Base-by-base conservation (phyloP, 2,797 vertebrate genomes). In the Harpagifer antarcticus region DNA sequence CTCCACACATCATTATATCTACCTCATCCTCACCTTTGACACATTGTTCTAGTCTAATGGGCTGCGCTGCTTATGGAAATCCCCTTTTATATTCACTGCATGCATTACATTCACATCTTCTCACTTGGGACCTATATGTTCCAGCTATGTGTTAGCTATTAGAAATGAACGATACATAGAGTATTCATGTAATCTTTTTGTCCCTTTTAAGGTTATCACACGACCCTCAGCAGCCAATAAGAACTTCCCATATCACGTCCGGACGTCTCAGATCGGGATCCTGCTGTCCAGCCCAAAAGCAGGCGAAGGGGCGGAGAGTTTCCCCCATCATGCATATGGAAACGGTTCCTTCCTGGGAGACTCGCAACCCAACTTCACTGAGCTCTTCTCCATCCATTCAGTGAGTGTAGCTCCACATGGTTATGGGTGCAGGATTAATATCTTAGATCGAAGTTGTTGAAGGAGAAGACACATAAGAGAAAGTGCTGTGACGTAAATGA, bases 181-280 rank as follows among this genome's bases (percentile, higher is more conserved):
- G 42, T 4, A 50, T 23, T 16, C 53, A 13, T 2, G 37, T 11
- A 31, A 37, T 64, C 3, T 12, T 64, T 48, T 69, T 33, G 12
- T 43, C 27, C 62, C 16, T 47, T 55, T 27, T 27, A 7, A 98
- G 97, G 90, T 96, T 53, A 98, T 98, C 91, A 98, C 97, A 0
- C 94, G 97, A 17, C 97, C 97, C 1, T 98, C 97, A 0, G 97
- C 97, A 13, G 97, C 97, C 93, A 98, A 98, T 91, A 97, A 97
- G 93, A 98, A 98, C 89, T 98, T 98, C 88, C 97, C 97, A 0
- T 98, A 97, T 89, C 97, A 98, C 0, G 97, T 98, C 47, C 95
- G 97, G 74, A 98, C 97, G 0, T 98, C 97, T 10, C 97, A 98
- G 92, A 98, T 98, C 0, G 97, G 96, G 33, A 96, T 96, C 20